Evolutionary conservation across 92 coral and sea anemone genomes (phyloP), one percentile per base, ranked within the genome.

Genomic region (Epizoanthus stellaris): DNA sequence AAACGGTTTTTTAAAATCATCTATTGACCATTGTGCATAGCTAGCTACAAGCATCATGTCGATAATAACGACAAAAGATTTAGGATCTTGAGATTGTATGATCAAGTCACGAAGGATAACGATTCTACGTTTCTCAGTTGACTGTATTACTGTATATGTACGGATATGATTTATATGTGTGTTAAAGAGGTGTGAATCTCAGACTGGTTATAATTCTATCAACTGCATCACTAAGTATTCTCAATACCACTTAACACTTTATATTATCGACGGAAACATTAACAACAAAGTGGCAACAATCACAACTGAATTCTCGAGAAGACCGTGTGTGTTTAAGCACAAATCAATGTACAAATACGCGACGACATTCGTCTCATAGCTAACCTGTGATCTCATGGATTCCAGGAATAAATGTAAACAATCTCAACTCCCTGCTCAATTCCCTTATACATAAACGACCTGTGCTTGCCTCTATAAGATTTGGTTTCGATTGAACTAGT

Each of bases 381-480:
- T 64, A 64, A 79, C 83, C 73, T 79, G 83, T 25, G 16, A 20
- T 63, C 49, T 79, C 83, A 79, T 79, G 71, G 83, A 62, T 79
- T 34, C 82, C 70, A 67, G 42, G 59, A 61, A 39, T 76, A 60
- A 58, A 19, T 25, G 34, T 67, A 79, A 62, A 43, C 47, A 76
- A 14, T 7, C 3, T 14, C 14, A 16, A 49, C 15, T 19, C 5
- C 5, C 72, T 63, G 72, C 54, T 64, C 60, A 17, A 19, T 72
- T 43, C 23, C 19, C 42, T n/a, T 21, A 21, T 20, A 38, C 59
- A n/a, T 9, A 15, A 52, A 52, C 10, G 56, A 77, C 42, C 20
- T 14, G 45, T 40, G 20, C 38, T 60, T 57, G 36, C 17, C 47
- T 72, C 16, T 68, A 15, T 8, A 3, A 9, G 21, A 60, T 4